Conservation (phyloP, 2,113 vertebrate species). For the Chaetura pelagica region DNA sequence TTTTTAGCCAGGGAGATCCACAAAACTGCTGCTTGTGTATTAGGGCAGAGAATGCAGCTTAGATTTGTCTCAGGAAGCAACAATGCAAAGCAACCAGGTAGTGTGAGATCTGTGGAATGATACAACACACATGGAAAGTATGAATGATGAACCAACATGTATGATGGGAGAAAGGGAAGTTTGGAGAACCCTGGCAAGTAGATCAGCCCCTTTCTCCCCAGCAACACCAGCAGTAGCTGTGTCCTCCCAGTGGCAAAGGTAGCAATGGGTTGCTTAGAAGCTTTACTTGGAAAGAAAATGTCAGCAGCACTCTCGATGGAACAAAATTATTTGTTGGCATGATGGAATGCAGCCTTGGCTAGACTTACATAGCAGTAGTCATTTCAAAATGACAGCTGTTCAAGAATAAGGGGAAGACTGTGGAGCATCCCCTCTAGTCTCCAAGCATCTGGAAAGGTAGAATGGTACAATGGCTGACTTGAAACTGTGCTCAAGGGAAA, state of each 20-base stretch:
- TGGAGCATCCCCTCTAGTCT: neutral
- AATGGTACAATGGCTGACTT: neutral
- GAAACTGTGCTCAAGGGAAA: neutral
- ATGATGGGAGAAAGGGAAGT: neutral
- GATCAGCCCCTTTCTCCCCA: neutral
- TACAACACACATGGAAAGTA: neutral
- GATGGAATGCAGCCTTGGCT: neutral
- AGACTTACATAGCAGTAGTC: neutral
- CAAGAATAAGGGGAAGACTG: neutral
- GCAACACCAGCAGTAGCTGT: neutral
- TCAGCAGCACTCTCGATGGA: neutral
- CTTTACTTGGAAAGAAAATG: neutral
- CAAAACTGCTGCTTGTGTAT: neutral
- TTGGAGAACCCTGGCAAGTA: neutral
- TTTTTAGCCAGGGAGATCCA: neutral
- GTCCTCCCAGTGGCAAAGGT: neutral
- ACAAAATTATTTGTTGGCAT: neutral
- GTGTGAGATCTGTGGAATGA: neutral
- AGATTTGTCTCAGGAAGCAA: neutral
- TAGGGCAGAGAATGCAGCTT: neutral
- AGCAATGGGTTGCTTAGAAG: neutral
- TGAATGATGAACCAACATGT: neutral
- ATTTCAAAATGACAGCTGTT: neutral
- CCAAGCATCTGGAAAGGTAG: neutral
- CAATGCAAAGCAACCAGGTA: neutral